Evolutionary conservation across 1,140 invertebrate genomes (phyloP), one percentile per base, ranked within the genome.

Genomic region (Phymorhynchus buccinoides): DNA sequence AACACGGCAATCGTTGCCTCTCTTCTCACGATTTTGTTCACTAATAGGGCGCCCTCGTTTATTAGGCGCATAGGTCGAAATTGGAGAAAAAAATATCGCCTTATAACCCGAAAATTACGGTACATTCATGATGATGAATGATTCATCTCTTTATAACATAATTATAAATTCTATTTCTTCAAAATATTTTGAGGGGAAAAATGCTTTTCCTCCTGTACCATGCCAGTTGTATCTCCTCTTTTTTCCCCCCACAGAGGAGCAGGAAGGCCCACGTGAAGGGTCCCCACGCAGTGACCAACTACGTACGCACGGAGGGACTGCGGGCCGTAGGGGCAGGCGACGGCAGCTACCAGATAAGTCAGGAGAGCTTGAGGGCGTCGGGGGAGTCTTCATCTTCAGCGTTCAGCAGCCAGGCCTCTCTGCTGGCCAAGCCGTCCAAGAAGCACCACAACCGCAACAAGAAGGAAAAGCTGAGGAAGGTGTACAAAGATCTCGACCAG

Each of bases 361-460:
- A 16, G 80, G 48, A 35, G 3, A 14, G 71, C 83, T 32, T 44
- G 75, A 35, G 52, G 66, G 22, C 56, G 37, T 56, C 80, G 1
- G 48, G 37, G 52, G 66, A 62, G 4, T 39, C 42, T 27, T 68
- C 86, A 27, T 73, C 78, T 18, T 35, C 80, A 22, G 41, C 81
- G 1, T 35, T 80, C 32, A 78, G 84, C 80, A 88, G 87, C 62
- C 71, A 77, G 82, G 68, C 80, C 14, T 87, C 85, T 16, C 16
- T 88, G 16, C 84, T 66, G 22, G 92, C 41, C 90, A 98, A 98
- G 93, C 96, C 97, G 7, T 97, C 97, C 96, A 97, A 97, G 90
- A 95, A 95, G 89, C 96, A 97, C 91, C 94, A 95, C 32, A 97
- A 97, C 90, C 96, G 96, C 89, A 96, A 97, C 80, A 97, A 97